Conservation (phyloP, 2,797 vertebrate species). For the Melanotaenia pygmaea region DNA sequence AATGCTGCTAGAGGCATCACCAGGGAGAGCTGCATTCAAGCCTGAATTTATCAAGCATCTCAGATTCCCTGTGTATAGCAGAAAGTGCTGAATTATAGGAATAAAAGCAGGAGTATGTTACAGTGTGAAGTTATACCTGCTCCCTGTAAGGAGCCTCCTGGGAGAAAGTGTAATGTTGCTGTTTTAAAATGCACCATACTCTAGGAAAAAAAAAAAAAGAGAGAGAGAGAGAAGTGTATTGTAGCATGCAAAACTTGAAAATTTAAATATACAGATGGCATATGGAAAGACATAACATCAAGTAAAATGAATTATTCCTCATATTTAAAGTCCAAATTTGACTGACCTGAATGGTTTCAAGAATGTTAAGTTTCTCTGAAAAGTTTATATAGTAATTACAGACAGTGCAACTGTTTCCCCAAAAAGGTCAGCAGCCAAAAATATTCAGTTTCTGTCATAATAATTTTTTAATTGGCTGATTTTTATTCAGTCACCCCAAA, state of each 20-base stretch:
- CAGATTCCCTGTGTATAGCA: conserved; percentile 1
- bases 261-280: background rate
- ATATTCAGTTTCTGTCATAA: conserved; percentile 28
- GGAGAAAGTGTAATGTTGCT: conserved; percentile 12
- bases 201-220: background rate
- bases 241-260: background rate
- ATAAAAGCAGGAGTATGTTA: conserved; percentile 8
- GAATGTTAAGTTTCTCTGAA: background rate
- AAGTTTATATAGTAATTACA: conserved; percentile 11
- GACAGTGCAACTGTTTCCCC: conserved; percentile 11
- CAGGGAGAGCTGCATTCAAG: background rate
- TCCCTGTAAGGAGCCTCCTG: conserved; percentile 13
- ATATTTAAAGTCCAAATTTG: background rate
- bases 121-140: conserved; percentile 10
- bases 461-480: conserved; percentile 33
- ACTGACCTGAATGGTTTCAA: background rate
- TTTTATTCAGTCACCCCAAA: conserved; percentile 30
- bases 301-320: background rate
- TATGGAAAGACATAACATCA: background rate
- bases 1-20: conserved; percentile 8
- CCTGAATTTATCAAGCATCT: conserved; percentile 22
- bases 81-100: conserved; percentile 23
- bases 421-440: conserved; percentile 33
- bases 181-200: conserved; percentile 2
- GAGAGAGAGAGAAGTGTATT: background rate